These are phyloP conservation scores for Zelleria hepariella DNA, from an alignment of 2,888 invertebrate genomes.

Conservation along the genomic window DNA sequence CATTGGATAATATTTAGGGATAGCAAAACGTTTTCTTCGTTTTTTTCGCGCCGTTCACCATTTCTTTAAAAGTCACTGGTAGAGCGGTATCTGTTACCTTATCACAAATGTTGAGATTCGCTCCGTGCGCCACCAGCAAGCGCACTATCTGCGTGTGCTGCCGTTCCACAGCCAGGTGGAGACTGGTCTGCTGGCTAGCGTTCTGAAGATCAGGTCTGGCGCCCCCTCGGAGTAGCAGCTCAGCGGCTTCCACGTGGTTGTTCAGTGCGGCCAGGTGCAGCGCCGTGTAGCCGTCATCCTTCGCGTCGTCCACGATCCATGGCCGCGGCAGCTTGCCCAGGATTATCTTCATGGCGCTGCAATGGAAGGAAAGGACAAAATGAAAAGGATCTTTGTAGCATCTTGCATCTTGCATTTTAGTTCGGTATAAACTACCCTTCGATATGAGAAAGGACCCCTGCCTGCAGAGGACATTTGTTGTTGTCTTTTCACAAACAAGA, in stretches of 20 bases:
- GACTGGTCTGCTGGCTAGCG: conserved; percentile 92
- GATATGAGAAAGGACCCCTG: too few relatives aligned
- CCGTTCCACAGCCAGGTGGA: conserved; percentile 95
- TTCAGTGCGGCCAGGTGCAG: conserved; percentile 96
- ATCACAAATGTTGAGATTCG: conserved; percentile 95
- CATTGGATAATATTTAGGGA: too few relatives aligned
- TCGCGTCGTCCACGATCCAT: conserved; percentile 99
- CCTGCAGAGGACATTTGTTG: too few relatives aligned
- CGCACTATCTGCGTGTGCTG: conserved; percentile 98
- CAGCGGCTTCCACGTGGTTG: conserved; percentile 97
- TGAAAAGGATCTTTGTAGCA: too few relatives aligned
- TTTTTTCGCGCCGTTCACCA: too few relatives aligned
- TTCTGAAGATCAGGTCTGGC: conserved; percentile 97
- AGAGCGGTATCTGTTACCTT: conserved; percentile 92
- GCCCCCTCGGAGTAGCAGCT: conserved; percentile 89
- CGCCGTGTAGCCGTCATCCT: conserved; percentile 98
- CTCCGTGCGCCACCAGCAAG: conserved; percentile 91
- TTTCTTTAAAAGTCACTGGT: too few relatives aligned
- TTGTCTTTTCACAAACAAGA: too few relatives aligned
- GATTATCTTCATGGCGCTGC: conserved; percentile 95
- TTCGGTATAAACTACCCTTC: too few relatives aligned
- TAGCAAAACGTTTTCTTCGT: too few relatives aligned
- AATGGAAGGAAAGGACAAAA: background rate
- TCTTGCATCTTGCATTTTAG: too few relatives aligned
- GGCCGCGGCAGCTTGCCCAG: conserved; percentile 92